Percentiles rank a stretch among this genome's conserved stretches.
Conservation (phyloP, 2,113 vertebrate species). For the Haplochromis burtoni region DNA sequence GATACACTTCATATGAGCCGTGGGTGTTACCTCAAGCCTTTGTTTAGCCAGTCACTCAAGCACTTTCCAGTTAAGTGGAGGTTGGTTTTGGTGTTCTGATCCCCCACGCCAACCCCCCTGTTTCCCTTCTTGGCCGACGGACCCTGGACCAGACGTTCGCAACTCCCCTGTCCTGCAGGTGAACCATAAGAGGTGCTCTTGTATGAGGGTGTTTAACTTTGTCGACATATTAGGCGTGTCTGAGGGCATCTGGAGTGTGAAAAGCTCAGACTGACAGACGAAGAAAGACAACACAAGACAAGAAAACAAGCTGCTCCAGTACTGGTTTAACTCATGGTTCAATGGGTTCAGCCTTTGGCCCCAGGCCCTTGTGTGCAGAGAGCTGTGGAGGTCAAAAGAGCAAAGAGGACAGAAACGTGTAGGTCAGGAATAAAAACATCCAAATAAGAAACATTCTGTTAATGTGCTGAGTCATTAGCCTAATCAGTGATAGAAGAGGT, state of each 20-base stretch:
- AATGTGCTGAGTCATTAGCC: too few species aligned
- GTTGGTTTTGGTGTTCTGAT: not conserved
- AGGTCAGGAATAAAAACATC: not conserved
- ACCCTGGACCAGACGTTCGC: not conserved
- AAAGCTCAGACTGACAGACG: slow-evolving; percentile 16
- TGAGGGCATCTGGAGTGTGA: slow-evolving; percentile 33
- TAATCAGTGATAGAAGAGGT: not conserved
- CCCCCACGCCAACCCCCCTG: not conserved
- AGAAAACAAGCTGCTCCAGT: slow-evolving; percentile 10
- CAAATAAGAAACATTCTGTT: not conserved
- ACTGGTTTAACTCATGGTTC: not conserved
- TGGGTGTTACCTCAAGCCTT: slow-evolving; percentile 1
- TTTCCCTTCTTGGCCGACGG: not conserved
- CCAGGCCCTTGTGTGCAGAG: not conserved
- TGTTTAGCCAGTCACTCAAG: slow-evolving; percentile 39
- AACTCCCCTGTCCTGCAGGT: slow-evolving; percentile 33
- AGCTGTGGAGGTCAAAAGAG: not conserved
- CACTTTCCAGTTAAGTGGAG: slow-evolving; percentile 8
- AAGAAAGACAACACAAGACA: not conserved
- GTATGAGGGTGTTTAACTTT: not conserved
- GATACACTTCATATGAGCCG: slow-evolving; percentile 12
- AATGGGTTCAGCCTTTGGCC: slow-evolving; percentile 25
- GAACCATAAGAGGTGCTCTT: slow-evolving; percentile 31
- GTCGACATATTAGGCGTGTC: slow-evolving; percentile 27
- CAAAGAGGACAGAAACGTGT: not conserved